Base-by-base conservation (phyloP, 2,888 invertebrate species). In the Eupithecia centaureata region DNA sequence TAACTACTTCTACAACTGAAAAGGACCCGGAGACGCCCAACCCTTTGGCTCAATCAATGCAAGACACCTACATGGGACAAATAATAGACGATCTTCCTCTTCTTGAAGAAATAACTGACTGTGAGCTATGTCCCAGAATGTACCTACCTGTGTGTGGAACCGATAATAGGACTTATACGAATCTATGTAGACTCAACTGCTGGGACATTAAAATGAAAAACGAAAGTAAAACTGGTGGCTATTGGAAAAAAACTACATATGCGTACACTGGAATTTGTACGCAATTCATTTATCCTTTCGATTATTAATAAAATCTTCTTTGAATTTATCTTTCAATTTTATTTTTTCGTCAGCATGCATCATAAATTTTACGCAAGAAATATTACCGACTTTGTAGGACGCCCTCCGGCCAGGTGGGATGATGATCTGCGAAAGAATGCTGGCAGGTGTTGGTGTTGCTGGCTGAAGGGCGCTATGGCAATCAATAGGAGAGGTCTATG, bases 91-190 rank as follows among this genome's bases (percentile, higher is more conserved):
- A 28, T 1, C 25, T 61, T 1, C 60, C 60, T 4, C 60, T 12
- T 18, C 15, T 60, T 5, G 42, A 60, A 7, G n/a, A n/a, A 10
- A 42, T 60, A 22, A 32, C 25, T 15, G 15, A 57, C 2, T 60
- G 60, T 12, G 1, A 18, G 1, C 5, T n/a, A 12, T 60, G 60
- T 5, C 60, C 60, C 4, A 38, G 60, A 15, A 42, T 60, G 4
- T 60, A 60, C 30, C 2, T 42, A 28, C 60, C 60, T 1, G 60
- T 60, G 5, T 60, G 60, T 47, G 60, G 42, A 1, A 42, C 38
- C 0, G 60, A 60, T 3, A 60, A 60, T 5, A 60, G n/a, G 13
- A 60, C 60, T 0, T 60, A 60, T n/a, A 4, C 18, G 0, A 60
- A 60, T 30, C 5, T 42, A 0, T 60, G 60, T 12, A 60, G 30